Conservation (phyloP, 1,140 invertebrate genomes). For the Microplitis demolitor region DNA sequence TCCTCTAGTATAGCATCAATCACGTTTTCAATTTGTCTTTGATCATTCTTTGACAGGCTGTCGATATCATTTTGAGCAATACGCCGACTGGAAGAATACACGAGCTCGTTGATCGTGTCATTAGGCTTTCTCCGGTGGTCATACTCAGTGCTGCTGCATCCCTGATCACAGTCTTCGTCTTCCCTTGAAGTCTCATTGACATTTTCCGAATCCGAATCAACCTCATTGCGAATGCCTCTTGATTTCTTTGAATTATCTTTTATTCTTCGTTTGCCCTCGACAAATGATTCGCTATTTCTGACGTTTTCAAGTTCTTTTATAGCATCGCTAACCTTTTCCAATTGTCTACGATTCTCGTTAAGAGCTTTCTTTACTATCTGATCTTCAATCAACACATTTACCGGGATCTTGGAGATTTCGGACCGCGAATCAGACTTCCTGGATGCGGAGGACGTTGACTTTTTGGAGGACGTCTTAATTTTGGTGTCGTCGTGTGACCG, state of each 20-base stretch:
- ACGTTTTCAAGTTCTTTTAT: constrained; percentile 58
- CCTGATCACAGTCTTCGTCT: constrained; percentile 42
- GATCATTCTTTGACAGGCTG: constrained; percentile 51
- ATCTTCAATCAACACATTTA: constrained; percentile 55
- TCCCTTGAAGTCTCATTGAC: constrained; percentile 33
- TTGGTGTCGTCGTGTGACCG: background rate
- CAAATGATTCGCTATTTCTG: constrained; percentile 44
- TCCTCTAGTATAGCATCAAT: constrained; percentile 60
- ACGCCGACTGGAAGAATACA: constrained; percentile 48
- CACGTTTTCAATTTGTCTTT: constrained; percentile 59
- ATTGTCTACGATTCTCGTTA: constrained; percentile 55
- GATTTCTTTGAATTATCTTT: constrained; percentile 5
- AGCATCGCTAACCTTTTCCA: constrained; percentile 57
- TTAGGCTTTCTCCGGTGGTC: constrained; percentile 39
- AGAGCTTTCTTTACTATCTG: constrained; percentile 58
- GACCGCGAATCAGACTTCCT: background rate
- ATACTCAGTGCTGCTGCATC: constrained; percentile 34
- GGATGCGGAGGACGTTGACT: background rate
- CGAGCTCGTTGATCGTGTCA: constrained; percentile 38
- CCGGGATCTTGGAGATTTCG: constrained; percentile 51
- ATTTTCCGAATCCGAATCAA: constrained; percentile 45
- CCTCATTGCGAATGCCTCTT: background rate
- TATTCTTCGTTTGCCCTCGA: constrained; percentile 11
- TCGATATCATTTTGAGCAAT: constrained; percentile 42
- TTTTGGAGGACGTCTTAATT: constrained; percentile 9